These are phyloP conservation scores for Andricus curvator DNA, from an alignment of 2,888 invertebrate genomes.

Conservation along the genomic window DNA sequence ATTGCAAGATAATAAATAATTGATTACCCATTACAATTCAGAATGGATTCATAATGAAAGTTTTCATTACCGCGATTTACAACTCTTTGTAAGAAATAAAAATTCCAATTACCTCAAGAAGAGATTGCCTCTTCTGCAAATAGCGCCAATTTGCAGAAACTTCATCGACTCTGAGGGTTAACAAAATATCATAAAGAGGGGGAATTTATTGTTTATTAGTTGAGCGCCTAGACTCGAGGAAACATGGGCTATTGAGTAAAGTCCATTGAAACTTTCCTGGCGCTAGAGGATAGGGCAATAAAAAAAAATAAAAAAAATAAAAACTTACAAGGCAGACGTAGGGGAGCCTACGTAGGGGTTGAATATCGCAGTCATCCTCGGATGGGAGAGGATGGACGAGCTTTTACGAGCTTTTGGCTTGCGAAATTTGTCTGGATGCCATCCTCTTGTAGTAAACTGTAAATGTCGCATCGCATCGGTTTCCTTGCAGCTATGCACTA, in stretches of 20 bases:
- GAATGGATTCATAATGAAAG: neutral
- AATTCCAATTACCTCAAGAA: neutral
- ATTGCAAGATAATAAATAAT: no score
- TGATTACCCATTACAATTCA: neutral
- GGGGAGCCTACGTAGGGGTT: conserved; percentile 41
- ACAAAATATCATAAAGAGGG: conserved; percentile 63
- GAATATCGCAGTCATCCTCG: conserved; percentile 49
- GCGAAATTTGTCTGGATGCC: conserved; percentile 74
- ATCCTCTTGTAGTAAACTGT: conserved; percentile 47
- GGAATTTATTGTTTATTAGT: conserved; percentile 75
- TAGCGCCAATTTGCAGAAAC: neutral
- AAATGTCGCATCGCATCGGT: neutral
- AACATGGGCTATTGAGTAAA: conserved; percentile 70
- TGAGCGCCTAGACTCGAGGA: conserved; percentile 61
- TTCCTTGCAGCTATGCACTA: neutral
- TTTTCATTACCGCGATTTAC: no score
- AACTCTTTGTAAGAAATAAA: neutral
- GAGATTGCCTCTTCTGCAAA: neutral
- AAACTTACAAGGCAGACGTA: conserved; percentile 43
- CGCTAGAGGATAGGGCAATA: conserved; percentile 51
- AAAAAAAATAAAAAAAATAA: conserved; percentile 39
- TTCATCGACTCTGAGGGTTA: conserved; percentile 51
- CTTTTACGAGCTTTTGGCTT: conserved; percentile 74
- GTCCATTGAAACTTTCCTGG: conserved; percentile 70
- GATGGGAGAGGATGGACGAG: conserved; percentile 50